Evolutionary conservation across 2,113 vertebrate species (phyloP), one percentile per base, ranked within the genome.

Genomic region (Scalopus aquaticus): DNA sequence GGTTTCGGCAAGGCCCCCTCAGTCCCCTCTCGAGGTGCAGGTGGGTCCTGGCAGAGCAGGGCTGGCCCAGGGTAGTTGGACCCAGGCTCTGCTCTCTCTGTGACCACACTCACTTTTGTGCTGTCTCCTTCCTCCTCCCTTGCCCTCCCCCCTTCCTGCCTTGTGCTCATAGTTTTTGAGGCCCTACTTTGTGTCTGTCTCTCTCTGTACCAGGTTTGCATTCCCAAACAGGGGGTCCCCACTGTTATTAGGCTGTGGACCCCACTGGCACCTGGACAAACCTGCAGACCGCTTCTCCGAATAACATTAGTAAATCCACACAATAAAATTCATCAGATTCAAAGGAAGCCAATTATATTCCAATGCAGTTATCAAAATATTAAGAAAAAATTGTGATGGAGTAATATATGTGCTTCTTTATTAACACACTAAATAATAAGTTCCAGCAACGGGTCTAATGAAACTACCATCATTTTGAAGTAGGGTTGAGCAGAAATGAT

Each of bases 361-460:
- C 93, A 78, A 82, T 54, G 46, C 35, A 69, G 42, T 85, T 73
- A 95, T 88, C 89, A 82, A 88, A 96, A 91, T 86, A 86, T 88
- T 91, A 78, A 93, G 86, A 74, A 91, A 91, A 82, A 72, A 16
- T 26, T 42, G 16, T 16, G 1, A 44, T 60, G 44, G 39, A 28
- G 19, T 80, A 54, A 84, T 49, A 44, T 32, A 13, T 1, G 12
- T 46, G 35, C 37, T 65, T 70, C 93, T 67, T 81, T 82, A 88
- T 90, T 69, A 81, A 73, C 4, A 46, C 58, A 42, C 20, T 84
- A 86, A 79, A 90, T 87, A 74, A 46, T 64, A 32, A 69, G 46
- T 83, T 62, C 3, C 20, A 81, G 88, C 80, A 70, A 39, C 6
- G 60, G 64, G 69, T 37, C 80, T 83, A 32, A 92, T 93, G 65